A percentile compares a stretch with the other conserved stretches of the same genome.
Conservation (phyloP, 2,113 vertebrate species). For the Planiliza haematocheilus region DNA sequence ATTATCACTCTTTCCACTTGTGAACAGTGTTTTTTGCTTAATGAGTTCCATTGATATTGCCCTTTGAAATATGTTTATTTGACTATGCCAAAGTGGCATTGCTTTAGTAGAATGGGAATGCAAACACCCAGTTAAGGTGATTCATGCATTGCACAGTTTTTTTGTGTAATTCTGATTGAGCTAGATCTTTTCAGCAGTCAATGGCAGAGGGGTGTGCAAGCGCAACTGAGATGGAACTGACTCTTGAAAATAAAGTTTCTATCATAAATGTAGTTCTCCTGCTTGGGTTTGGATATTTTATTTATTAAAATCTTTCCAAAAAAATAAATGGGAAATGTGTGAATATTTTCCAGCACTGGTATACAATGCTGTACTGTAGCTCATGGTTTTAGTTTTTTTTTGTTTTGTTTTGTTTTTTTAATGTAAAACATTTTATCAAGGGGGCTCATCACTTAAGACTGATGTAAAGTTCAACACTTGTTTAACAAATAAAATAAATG, state of each 20-base stretch:
- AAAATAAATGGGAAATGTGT: constrained; percentile 83
- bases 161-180: constrained; percentile 75
- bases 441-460: constrained; percentile 98
- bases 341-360: constrained; percentile 93
- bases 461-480: constrained; percentile 99
- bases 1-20: constrained; percentile 86
- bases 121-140: constrained; percentile 62
- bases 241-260: constrained; percentile 88
- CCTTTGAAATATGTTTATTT: constrained; percentile 75
- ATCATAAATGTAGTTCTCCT: constrained; percentile 89
- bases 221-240: constrained; percentile 84
- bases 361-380: constrained; percentile 86
- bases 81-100: constrained; percentile 74
- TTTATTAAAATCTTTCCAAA: constrained; percentile 95
- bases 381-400: constrained; percentile 85
- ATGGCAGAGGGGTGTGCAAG: constrained; percentile 77
- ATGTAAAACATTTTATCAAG: constrained; percentile 89
- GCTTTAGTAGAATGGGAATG: constrained; percentile 68
- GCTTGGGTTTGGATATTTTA: constrained; percentile 95
- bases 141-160: constrained; percentile 79
- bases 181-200: constrained; percentile 83
- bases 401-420: constrained; percentile 79
- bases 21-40: constrained; percentile 80
- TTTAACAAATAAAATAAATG: constrained; percentile 99
- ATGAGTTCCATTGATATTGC: constrained; percentile 68